Evolutionary conservation across 1,140 invertebrate genomes (phyloP).

Genomic region (Drosophila lowei): DNA sequence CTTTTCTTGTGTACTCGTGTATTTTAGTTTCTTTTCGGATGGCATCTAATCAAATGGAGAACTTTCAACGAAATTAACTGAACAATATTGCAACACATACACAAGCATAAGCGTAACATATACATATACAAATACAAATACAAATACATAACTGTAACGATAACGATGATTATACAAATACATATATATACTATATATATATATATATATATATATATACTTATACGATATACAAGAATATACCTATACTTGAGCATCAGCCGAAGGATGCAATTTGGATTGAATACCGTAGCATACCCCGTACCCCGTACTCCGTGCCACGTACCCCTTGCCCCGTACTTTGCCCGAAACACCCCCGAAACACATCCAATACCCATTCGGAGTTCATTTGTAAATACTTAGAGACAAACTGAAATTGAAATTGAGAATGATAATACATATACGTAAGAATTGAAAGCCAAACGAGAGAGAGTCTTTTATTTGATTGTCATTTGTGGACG

Average conservation of each 20-base stretch:
- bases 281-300: no score
- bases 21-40: conserved; percentile 28
- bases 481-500: neutral
- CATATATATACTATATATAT: conserved; percentile 43
- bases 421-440: conserved; percentile 49
- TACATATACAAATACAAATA: conserved; percentile 32
- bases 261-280: conserved; percentile 18
- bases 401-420: conserved; percentile 46
- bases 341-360: neutral
- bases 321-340: no score
- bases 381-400: conserved; percentile 67
- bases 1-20: neutral
- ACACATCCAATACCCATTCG: conserved; percentile 14
- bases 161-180: conserved; percentile 47
- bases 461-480: neutral
- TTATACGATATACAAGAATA: conserved; percentile 23
- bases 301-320: no score
- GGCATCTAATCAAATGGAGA: conserved; percentile 63
- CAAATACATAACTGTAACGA: conserved; percentile 35
- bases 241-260: conserved; percentile 22
- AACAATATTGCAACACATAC: conserved; percentile 38
- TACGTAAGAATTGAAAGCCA: conserved; percentile 76
- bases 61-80: conserved; percentile 52
- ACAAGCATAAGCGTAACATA: conserved; percentile 9
- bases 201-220: conserved; percentile 43